phyloP scores from a whole-genome alignment of 2,797 vertebrate species.

The Octomys mimax region DNA sequence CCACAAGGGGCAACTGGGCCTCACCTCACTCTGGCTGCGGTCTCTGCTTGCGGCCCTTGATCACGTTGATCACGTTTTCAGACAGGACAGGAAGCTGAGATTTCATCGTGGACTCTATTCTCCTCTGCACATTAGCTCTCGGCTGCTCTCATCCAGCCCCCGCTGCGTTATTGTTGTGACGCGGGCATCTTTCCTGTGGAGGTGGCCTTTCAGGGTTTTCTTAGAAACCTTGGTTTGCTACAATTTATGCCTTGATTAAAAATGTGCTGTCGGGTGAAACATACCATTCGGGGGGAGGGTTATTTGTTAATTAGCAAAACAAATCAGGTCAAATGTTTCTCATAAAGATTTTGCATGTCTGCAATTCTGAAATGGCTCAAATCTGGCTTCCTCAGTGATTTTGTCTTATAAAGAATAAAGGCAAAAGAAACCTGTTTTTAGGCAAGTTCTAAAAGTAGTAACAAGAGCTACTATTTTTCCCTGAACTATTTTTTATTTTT shows the following conservation, averaged over 20 bases:
- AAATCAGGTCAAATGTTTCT: slow-evolving; percentile 77
- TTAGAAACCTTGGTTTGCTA: slow-evolving; percentile 60
- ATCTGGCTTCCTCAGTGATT: slow-evolving; percentile 58
- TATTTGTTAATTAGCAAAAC: slow-evolving; percentile 77
- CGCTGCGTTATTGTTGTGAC: slow-evolving; percentile 43
- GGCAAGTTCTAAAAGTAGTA: background rate
- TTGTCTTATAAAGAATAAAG: slow-evolving; percentile 20
- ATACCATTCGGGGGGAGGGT: slow-evolving; percentile 59
- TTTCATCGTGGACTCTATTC: background rate
- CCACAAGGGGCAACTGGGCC: background rate
- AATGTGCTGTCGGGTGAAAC: slow-evolving; percentile 77
- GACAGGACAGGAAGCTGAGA: background rate
- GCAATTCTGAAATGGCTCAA: slow-evolving; percentile 69
- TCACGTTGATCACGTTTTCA: accelerated
- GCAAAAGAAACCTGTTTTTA: background rate
- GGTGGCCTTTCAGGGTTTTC: slow-evolving; percentile 53
- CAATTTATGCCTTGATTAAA: slow-evolving; percentile 79
- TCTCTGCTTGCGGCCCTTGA: background rate
- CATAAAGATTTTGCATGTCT: slow-evolving; percentile 76
- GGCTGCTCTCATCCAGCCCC: background rate
- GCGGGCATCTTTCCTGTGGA: background rate
- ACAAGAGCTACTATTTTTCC: background rate
- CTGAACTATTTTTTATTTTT: background rate
- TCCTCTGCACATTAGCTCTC: background rate
- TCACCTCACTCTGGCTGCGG: background rate